Evolutionary conservation across 37 sponge, comb jelly and placozoan genomes (phyloP).

Genomic region (Axinella damicornis): DNA sequence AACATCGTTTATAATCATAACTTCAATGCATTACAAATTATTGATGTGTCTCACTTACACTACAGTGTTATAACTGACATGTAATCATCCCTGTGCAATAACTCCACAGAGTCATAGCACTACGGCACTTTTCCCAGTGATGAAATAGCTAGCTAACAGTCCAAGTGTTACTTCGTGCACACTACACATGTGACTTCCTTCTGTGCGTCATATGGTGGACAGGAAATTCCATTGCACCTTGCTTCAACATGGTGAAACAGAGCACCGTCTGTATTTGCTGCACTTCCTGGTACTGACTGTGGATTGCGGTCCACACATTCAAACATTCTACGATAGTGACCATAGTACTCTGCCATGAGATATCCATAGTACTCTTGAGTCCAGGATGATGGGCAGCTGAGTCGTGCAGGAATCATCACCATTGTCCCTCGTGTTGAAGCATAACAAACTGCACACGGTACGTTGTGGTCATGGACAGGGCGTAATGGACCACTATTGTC

Average conservation of each 20-base stretch:
- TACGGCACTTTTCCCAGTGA: no score
- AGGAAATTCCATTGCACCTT: constrained; percentile 48
- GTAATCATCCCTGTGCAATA: no score
- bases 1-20: no score
- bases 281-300: constrained; percentile 18
- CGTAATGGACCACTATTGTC: not conserved
- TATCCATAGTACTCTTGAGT: constrained; percentile 66
- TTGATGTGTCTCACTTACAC: no score
- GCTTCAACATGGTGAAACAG: constrained; percentile 50
- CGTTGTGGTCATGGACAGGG: not conserved
- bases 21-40: no score
- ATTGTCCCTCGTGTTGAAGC: constrained; percentile 6
- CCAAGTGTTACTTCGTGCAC: constrained; percentile 42
- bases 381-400: constrained; percentile 48
- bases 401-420: constrained; percentile 48
- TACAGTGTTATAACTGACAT: no score
- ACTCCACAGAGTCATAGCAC: no score
- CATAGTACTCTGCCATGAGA: constrained; percentile 27
- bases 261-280: constrained; percentile 29
- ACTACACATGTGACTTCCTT: constrained; percentile 65
- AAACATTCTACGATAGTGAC: constrained; percentile 17
- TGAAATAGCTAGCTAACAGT: no score
- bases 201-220: constrained; percentile 42
- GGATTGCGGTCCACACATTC: constrained; percentile 54
- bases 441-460: constrained; percentile 65